Percentiles rank a stretch among this genome's conserved stretches.
Conservation (phyloP, 2,888 invertebrate genomes). For the Exocentrus adspersus region DNA sequence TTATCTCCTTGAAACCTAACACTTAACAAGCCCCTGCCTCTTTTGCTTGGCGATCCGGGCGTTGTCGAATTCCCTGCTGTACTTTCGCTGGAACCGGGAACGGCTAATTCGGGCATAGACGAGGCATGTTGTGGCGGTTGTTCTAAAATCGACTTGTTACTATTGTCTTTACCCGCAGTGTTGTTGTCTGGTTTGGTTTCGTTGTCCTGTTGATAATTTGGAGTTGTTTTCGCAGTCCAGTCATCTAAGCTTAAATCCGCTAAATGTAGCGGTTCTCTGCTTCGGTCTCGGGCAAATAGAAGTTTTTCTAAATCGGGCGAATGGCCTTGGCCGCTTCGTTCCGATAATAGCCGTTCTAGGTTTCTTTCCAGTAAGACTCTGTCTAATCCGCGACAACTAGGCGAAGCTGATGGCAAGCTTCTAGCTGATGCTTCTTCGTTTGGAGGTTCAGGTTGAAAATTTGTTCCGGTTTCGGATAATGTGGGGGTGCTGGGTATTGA, state of each 20-base stretch:
- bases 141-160: conserved; percentile 42
- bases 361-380: conserved; percentile 76
- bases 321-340: conserved; percentile 58
- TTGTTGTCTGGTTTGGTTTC: conserved; percentile 44
- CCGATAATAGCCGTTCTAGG: conserved; percentile 70
- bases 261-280: conserved; percentile 70
- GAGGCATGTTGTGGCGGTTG: conserved; percentile 65
- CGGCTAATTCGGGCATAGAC: conserved; percentile 72
- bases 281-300: conserved; percentile 68
- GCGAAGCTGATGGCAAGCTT: conserved; percentile 41
- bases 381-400: conserved; percentile 69
- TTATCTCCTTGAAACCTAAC: conserved; percentile 68
- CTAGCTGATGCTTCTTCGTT: conserved; percentile 46
- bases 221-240: conserved; percentile 62
- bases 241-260: conserved; percentile 69
- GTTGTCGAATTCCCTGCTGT: conserved; percentile 53
- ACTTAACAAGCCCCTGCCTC: conserved; percentile 61
- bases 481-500: conserved; percentile 63
- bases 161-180: conserved; percentile 49
- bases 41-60: conserved; percentile 61
- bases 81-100: conserved; percentile 54
- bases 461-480: conserved; percentile 53
- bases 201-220: conserved; percentile 37
- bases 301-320: conserved; percentile 64
- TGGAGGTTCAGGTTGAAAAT: conserved; percentile 28